Evolutionary conservation across 1,140 invertebrate genomes (phyloP).

Genomic region (Listronotus bonariensis): DNA sequence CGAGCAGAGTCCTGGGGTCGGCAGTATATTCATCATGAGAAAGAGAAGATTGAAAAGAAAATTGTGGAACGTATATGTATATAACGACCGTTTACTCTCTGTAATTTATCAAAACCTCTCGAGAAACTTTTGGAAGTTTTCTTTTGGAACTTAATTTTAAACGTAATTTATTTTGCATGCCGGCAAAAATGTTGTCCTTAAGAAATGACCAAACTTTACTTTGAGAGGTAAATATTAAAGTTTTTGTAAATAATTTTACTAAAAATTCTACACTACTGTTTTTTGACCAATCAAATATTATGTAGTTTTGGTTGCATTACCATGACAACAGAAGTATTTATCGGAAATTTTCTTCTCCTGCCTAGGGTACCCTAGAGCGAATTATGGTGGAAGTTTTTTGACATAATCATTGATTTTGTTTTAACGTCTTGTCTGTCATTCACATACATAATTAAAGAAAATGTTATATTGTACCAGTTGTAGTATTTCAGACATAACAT

Average conservation of each 20-base stretch:
- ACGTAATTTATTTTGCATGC: slow-evolving; percentile 34
- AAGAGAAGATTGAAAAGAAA: slow-evolving; percentile 38
- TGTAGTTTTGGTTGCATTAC: too few relatives aligned
- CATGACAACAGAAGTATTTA: too few relatives aligned
- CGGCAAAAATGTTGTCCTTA: slow-evolving; percentile 2
- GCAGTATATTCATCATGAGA: slow-evolving; percentile 38
- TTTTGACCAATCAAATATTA: too few relatives aligned
- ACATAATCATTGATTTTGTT: too few relatives aligned
- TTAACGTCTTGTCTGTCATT: too few relatives aligned
- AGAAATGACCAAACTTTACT: background rate
- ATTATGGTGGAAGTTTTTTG: too few relatives aligned
- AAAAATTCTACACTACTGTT: too few relatives aligned
- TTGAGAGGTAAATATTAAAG: background rate
- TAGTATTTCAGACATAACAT: too few relatives aligned
- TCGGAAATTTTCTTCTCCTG: too few relatives aligned
- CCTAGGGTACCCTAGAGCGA: too few relatives aligned
- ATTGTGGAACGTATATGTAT: slow-evolving; percentile 39
- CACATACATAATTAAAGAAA: too few relatives aligned
- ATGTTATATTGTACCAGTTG: too few relatives aligned
- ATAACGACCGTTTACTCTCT: slow-evolving; percentile 34
- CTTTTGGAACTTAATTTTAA: slow-evolving; percentile 28
- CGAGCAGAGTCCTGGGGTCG: slow-evolving; percentile 36
- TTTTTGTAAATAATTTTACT: background rate
- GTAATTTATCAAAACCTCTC: slow-evolving; percentile 36
- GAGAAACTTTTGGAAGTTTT: slow-evolving; percentile 20